Conservation (phyloP, 92 coral and sea anemone genomes). For the Desmophyllum pertusum region DNA sequence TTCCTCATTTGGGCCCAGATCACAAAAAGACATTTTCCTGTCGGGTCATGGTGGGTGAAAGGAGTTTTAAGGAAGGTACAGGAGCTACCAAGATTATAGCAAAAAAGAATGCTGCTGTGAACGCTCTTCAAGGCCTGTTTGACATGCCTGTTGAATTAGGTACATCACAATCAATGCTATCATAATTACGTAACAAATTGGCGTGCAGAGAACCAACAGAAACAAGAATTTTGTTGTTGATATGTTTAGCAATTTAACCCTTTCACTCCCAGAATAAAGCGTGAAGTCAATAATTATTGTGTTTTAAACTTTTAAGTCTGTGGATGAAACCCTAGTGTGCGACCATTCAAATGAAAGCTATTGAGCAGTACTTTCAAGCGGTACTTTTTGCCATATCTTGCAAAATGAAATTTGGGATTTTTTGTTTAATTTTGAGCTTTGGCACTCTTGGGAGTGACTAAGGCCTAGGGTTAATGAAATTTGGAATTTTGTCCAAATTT, state of each 20-base stretch:
- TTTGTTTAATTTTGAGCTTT: too few species aligned
- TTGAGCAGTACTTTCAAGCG: not conserved
- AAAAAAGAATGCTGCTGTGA: conserved; percentile 76
- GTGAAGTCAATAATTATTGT: too few species aligned
- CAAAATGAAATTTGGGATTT: too few species aligned
- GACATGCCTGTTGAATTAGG: conserved; percentile 63
- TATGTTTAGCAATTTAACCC: too few species aligned
- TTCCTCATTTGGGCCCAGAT: conserved; percentile 74
- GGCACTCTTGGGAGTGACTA: too few species aligned
- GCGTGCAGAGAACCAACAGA: not conserved
- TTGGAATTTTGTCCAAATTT: not conserved
- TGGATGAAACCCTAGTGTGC: not conserved
- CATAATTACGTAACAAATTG: not conserved
- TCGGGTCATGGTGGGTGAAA: conserved; percentile 67
- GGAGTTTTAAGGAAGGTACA: conserved; percentile 66
- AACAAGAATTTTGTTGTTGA: too few species aligned
- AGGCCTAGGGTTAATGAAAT: not conserved
- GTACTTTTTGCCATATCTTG: too few species aligned
- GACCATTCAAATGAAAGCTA: not conserved
- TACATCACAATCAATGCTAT: not conserved
- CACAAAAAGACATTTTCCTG: conserved; percentile 73
- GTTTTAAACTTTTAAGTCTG: not conserved
- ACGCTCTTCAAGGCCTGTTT: conserved; percentile 70
- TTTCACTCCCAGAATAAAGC: too few species aligned
- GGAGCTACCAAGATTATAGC: conserved; percentile 73